Evolutionary conservation across 2,888 invertebrate species (phyloP).

Genomic region (Nephrotoma appendiculata): DNA sequence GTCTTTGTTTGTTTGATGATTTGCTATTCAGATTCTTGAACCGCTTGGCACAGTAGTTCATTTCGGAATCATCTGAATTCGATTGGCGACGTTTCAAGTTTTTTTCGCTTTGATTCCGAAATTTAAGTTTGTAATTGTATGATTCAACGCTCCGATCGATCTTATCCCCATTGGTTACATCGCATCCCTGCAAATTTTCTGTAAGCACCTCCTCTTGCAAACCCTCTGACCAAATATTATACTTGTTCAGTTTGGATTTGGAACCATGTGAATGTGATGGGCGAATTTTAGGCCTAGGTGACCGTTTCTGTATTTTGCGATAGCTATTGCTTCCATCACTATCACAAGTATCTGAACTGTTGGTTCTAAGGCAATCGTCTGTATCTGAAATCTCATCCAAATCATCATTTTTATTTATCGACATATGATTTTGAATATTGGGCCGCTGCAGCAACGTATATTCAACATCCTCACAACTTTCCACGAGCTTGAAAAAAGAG

Average conservation of each 20-base stretch:
- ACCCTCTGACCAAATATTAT: constrained; percentile 61
- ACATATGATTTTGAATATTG: background rate
- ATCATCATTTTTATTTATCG: background rate
- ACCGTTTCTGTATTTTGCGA: background rate
- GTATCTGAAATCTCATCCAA: background rate
- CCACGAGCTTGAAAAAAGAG: background rate
- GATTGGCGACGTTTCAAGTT: constrained; percentile 26
- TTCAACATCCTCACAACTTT: constrained; percentile 19
- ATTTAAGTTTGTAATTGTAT: constrained; percentile 55
- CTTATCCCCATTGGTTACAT: constrained; percentile 49
- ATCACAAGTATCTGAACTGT: constrained; percentile 20
- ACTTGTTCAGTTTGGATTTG: constrained; percentile 42
- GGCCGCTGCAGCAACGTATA: constrained; percentile 29
- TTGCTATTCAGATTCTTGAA: constrained; percentile 35
- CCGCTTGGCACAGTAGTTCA: background rate
- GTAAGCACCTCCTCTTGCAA: constrained; percentile 67
- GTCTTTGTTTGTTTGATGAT: constrained; percentile 25
- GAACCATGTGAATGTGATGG: constrained; percentile 13
- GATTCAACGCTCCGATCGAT: constrained; percentile 57
- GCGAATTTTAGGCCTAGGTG: background rate
- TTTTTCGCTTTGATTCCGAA: constrained; percentile 41
- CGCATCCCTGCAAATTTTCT: constrained; percentile 63
- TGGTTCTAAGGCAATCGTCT: background rate
- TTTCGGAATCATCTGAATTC: constrained; percentile 15
- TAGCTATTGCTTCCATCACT: constrained; percentile 23